Evolutionary conservation across 2,113 vertebrate species (phyloP).

Genomic region (Sylvilagus bachmani): DNA sequence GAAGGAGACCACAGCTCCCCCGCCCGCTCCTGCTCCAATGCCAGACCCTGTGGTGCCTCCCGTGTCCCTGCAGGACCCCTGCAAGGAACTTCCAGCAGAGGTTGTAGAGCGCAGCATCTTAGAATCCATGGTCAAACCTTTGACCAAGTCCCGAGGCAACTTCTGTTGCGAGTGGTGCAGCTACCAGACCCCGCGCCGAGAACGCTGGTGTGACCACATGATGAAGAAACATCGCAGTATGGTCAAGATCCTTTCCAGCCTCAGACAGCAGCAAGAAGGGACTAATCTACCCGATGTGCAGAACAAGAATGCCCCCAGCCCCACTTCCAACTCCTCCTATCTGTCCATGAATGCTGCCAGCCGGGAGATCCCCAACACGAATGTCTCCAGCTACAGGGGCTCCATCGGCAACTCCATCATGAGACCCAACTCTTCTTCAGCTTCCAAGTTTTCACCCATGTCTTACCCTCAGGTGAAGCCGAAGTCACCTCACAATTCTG

Average conservation of each 20-base stretch:
- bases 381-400: conserved; percentile 87
- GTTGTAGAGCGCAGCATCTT: conserved; percentile 92
- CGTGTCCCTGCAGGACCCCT: conserved; percentile 89
- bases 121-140: conserved; percentile 94
- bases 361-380: conserved; percentile 89
- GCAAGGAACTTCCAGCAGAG: conserved; percentile 91
- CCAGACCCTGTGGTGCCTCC: conserved; percentile 87
- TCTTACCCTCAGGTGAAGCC: conserved; percentile 94
- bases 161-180: conserved; percentile 99
- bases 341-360: conserved; percentile 88
- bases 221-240: conserved; percentile 98
- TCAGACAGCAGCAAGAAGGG: conserved; percentile 92
- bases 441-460: conserved; percentile 91
- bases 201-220: conserved; percentile 97
- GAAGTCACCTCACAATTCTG: conserved; percentile 93
- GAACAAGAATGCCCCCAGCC: conserved; percentile 89
- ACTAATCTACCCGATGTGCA: conserved; percentile 88
- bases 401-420: conserved; percentile 88
- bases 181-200: conserved; percentile 95
- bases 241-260: conserved; percentile 95
- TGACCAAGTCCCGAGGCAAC: conserved; percentile 92
- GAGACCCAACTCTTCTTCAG: conserved; percentile 88
- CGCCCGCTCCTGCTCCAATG: conserved; percentile 85
- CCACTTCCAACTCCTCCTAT: conserved; percentile 90
- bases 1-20: conserved; percentile 87